These are phyloP conservation scores for Mormyrops boulengeri DNA, from an alignment of 2,797 vertebrate species.

Conservation along the genomic window DNA sequence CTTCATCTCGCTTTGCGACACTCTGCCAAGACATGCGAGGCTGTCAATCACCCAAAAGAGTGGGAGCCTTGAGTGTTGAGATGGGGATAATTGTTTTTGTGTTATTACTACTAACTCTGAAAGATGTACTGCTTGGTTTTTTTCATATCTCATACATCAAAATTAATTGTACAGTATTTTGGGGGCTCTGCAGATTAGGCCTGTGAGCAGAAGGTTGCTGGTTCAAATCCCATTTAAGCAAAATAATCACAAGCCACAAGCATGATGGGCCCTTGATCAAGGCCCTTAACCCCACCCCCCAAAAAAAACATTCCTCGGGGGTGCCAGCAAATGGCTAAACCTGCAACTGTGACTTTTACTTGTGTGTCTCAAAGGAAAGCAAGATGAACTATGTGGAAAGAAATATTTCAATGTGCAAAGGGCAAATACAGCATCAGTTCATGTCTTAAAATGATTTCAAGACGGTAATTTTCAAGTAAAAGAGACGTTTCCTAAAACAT, in stretches of 20 bases:
- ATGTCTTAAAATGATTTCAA: background rate
- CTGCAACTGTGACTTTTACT: background rate
- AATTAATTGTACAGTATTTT: background rate
- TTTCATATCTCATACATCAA: background rate
- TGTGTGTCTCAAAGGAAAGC: background rate
- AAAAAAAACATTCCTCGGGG: background rate
- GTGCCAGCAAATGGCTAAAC: background rate
- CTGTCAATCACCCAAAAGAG: background rate
- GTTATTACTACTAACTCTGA: background rate
- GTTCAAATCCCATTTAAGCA: background rate
- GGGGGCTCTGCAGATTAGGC: background rate
- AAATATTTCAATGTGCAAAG: background rate
- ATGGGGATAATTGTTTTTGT: background rate
- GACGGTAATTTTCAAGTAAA: background rate
- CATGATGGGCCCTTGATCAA: background rate
- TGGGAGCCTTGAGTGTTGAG: background rate
- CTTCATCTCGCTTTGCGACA: background rate
- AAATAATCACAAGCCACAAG: background rate
- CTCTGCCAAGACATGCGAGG: background rate
- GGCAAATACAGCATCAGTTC: background rate
- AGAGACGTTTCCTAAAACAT: background rate
- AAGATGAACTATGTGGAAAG: background rate
- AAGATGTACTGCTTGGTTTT: background rate
- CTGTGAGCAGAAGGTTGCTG: background rate
- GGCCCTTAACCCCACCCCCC: background rate